Evolutionary conservation across 2,113 vertebrate genomes (phyloP).

Genomic region (Neotragus moschatus): DNA sequence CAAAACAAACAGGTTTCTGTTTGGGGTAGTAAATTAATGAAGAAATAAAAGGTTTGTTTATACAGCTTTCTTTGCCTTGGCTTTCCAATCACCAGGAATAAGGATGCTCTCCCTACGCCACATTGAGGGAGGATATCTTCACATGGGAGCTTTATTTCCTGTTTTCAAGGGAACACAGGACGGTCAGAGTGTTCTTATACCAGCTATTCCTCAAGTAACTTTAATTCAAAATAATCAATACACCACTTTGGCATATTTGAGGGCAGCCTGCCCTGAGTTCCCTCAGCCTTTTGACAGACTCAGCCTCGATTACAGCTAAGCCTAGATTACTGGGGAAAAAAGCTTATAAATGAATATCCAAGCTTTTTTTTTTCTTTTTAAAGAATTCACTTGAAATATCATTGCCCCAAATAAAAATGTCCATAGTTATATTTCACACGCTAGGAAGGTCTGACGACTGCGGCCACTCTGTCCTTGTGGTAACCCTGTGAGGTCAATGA

Average conservation of each 20-base stretch:
- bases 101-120: background rate
- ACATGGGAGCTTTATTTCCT: background rate
- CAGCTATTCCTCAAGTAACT: background rate
- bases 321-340: background rate
- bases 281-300: background rate
- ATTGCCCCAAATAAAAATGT: background rate
- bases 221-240: background rate
- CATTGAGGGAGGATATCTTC: background rate
- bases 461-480: background rate
- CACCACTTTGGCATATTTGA: background rate
- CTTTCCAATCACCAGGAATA: background rate
- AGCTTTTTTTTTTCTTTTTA: background rate
- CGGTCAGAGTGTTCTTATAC: background rate
- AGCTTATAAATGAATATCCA: background rate
- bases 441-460: background rate
- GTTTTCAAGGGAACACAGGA: background rate
- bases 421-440: background rate
- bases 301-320: background rate
- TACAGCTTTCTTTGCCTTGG: background rate
- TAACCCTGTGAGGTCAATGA: background rate
- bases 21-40: background rate
- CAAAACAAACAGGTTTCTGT: background rate
- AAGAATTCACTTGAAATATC: background rate
- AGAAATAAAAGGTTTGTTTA: background rate
- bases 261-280: background rate